Evolutionary conservation across 2,797 vertebrate species (phyloP), one percentile per base, ranked within the genome.

Genomic region (Acanthopagrus latus): DNA sequence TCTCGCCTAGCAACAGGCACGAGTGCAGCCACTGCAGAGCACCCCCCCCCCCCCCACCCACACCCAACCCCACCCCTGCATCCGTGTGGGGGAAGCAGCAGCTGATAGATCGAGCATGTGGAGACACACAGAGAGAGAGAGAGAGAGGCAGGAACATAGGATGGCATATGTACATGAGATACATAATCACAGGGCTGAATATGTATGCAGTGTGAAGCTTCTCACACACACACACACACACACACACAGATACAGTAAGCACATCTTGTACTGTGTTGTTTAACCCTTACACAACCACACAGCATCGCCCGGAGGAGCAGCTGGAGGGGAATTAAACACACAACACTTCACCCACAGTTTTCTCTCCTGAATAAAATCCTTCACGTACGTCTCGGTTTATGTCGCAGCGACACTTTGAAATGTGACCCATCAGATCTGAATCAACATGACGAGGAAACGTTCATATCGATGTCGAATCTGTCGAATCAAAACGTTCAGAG

Each of bases 1-100:
- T 91, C 86, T 92, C 78, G 75, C 92, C 91, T 94, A 90, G 92
- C 87, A 93, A 93, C 92, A 92, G 90, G 83, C 90, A 84, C 60
- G 12, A 84, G 82, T 55, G 72, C 76, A 74, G 78, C 75, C 41
- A 43, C 82, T 58, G 71, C 74, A 71, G 81, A 81, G 66, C 47
- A 7, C 0, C 56, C 25, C 12, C 5, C 29, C 51, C 1, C 18
- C 47, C 2, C 43, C 18, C 46, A 21, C 67, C n/a, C n/a, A n/a
- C n/a, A n/a, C n/a, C 20, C 43, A 14, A 25, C 7, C 27, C 27
- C 17, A 8, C 29, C 38, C 51, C 65, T 71, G 57, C 33, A 20
- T 74, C 65, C 46, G 18, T 80, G 86, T 64, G 83, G 80, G 83
- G 74, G 84, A 77, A 77, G 86, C 76, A 77, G 86, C 76, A 85